Percentiles rank a stretch among this genome's conserved stretches.
phyloP scores from a whole-genome alignment of 2,888 invertebrate species.

The Villa cingulata region DNA sequence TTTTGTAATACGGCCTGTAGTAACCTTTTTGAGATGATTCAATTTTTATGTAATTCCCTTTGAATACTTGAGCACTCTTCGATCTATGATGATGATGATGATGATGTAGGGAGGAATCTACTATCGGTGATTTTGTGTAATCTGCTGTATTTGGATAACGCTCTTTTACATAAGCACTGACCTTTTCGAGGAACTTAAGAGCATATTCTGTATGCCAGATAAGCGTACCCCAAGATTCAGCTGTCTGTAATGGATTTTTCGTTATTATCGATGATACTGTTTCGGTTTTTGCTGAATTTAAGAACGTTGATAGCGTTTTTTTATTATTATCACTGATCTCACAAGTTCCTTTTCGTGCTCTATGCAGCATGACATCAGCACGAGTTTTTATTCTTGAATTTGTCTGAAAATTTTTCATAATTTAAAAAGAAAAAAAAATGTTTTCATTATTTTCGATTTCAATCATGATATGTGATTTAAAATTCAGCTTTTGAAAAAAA shows the following conservation, averaged over 20 bases:
- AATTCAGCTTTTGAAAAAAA: no score
- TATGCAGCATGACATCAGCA: constrained; percentile 71
- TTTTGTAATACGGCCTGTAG: constrained; percentile 32
- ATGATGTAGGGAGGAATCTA: no score
- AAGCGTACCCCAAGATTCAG: constrained; percentile 38
- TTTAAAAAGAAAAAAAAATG: neutral
- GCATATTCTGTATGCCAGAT: constrained; percentile 46
- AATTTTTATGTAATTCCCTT: constrained; percentile 58
- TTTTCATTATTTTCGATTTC: no score
- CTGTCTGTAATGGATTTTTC: constrained; percentile 42
- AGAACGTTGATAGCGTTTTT: no score
- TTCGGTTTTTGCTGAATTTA: neutral
- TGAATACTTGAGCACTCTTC: constrained; percentile 43
- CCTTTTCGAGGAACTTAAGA: constrained; percentile 51
- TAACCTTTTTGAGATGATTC: constrained; percentile 36
- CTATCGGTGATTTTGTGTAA: constrained; percentile 17
- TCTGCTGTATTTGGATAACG: constrained; percentile 21
- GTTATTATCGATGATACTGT: constrained; percentile 4
- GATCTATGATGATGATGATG: constrained; percentile 20
- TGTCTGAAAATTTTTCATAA: no score
- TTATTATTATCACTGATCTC: constrained; percentile 5
- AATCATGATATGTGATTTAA: no score
- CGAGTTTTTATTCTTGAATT: constrained; percentile 35
- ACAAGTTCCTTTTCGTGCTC: constrained; percentile 38
- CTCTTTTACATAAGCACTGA: constrained; percentile 40